These are phyloP conservation scores for Drosophila lini DNA, from an alignment of 1,140 invertebrate genomes.

Conservation along the genomic window DNA sequence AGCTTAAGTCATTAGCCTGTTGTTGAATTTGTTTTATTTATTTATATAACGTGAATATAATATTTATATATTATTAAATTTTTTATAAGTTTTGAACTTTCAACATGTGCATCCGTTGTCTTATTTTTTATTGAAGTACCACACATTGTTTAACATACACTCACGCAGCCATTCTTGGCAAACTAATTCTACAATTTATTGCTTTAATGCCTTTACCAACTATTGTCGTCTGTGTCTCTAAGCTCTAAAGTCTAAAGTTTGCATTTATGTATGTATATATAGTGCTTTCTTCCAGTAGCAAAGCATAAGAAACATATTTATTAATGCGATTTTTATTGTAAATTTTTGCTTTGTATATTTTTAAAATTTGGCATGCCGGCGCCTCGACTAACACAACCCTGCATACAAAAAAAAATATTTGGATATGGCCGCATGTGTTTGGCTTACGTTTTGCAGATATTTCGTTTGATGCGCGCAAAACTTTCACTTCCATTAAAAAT, in stretches of 20 bases:
- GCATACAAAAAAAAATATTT: constrained; percentile 20
- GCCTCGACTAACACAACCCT: constrained; percentile 56
- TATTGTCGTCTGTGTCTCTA: not conserved
- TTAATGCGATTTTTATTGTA: constrained; percentile 68
- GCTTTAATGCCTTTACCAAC: not conserved
- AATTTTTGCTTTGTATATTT: constrained; percentile 54
- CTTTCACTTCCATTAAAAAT: constrained; percentile 81
- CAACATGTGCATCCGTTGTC: constrained; percentile 22
- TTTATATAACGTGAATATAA: constrained; percentile 3
- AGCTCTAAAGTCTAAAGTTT: constrained; percentile 28
- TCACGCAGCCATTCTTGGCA: not conserved
- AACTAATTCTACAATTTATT: constrained; percentile 21
- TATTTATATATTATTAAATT: too few relatives aligned
- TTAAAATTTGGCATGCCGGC: constrained; percentile 62
- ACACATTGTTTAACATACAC: not conserved
- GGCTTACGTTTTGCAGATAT: constrained; percentile 45
- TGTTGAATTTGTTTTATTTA: not conserved
- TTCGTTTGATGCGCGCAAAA: constrained; percentile 72
- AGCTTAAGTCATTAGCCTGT: not conserved
- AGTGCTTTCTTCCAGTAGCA: constrained; percentile 60
- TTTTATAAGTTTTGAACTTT: constrained; percentile 17
- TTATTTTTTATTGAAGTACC: constrained; percentile 15
- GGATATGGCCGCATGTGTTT: constrained; percentile 57
- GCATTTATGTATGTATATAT: constrained; percentile 46
- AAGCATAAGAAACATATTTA: constrained; percentile 59